phyloP scores from a whole-genome alignment of 2,113 vertebrate species.

The Caloenas nicobarica region DNA sequence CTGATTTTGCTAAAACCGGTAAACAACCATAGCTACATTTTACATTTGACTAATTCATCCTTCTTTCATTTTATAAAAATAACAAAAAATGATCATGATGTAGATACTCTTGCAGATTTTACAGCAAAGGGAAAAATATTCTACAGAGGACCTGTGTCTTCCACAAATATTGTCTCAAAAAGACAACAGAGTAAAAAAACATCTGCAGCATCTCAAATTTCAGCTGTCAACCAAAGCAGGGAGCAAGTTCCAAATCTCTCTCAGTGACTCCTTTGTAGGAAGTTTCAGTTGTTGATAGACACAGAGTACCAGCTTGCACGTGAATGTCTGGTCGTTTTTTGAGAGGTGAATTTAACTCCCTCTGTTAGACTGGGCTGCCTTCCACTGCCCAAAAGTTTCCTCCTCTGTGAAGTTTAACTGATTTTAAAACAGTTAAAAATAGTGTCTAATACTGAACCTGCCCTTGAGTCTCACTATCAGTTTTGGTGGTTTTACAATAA shows the following conservation, averaged over 20 bases:
- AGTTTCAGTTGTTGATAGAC: constrained; percentile 47
- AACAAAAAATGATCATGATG: not conserved
- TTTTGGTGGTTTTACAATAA: not conserved
- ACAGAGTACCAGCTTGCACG: constrained; percentile 25
- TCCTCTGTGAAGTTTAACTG: not conserved
- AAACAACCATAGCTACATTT: not conserved
- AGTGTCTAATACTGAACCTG: not conserved
- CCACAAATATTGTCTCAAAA: not conserved
- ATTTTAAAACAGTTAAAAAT: constrained; percentile 2
- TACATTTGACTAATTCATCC: not conserved
- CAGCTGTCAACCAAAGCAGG: constrained; percentile 26
- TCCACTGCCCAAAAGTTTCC: not conserved
- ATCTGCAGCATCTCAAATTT: constrained; percentile 52
- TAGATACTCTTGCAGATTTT: not conserved
- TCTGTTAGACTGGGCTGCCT: not conserved
- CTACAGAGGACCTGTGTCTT: not conserved
- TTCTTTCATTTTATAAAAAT: not conserved
- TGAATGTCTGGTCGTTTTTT: not conserved
- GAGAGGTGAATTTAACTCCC: constrained; percentile 1
- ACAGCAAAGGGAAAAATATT: not conserved
- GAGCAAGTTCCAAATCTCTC: constrained; percentile 51
- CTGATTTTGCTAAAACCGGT: not conserved
- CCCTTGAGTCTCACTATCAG: not conserved
- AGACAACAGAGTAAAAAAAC: constrained; percentile 11
- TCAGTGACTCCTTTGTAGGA: constrained; percentile 48